phyloP scores from a whole-genome alignment of 2,888 invertebrate species.

The Hypsopygia costalis region DNA sequence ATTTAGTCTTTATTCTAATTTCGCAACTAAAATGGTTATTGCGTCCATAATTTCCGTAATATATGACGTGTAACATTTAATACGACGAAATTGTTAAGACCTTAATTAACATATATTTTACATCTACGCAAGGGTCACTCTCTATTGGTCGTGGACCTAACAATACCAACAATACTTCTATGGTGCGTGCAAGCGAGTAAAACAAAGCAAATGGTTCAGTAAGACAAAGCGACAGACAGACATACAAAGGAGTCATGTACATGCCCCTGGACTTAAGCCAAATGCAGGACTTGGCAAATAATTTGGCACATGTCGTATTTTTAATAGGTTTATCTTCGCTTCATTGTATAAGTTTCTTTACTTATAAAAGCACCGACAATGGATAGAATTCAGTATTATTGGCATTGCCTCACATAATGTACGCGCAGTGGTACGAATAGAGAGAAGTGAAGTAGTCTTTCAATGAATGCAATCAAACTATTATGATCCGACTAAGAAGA shows the following conservation, averaged over 20 bases:
- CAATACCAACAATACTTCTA: background rate
- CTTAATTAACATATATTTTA: background rate
- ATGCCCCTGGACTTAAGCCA: conserved; percentile 12
- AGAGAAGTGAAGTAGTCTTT: no score
- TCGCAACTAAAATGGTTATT: background rate
- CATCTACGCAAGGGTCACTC: conserved; percentile 4
- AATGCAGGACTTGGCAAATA: background rate
- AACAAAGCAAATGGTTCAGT: conserved; percentile 24
- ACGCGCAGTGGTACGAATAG: no score
- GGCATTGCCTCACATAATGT: no score
- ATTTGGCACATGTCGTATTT: no score
- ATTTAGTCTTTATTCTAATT: background rate
- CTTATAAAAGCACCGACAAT: no score
- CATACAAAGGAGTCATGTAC: conserved; percentile 46
- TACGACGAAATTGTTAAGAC: background rate
- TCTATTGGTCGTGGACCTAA: background rate
- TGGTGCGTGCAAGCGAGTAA: background rate
- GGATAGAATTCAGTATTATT: no score
- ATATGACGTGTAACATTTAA: background rate
- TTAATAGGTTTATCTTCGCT: no score
- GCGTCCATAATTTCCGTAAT: background rate
- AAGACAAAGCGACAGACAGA: conserved; percentile 60
- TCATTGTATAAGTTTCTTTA: no score
- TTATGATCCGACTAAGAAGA: no score
- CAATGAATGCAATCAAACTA: no score